A percentile compares a stretch with the other conserved stretches of the same genome.
Conservation (phyloP, 2,888 invertebrate genomes). For the Acrobasis repandana region DNA sequence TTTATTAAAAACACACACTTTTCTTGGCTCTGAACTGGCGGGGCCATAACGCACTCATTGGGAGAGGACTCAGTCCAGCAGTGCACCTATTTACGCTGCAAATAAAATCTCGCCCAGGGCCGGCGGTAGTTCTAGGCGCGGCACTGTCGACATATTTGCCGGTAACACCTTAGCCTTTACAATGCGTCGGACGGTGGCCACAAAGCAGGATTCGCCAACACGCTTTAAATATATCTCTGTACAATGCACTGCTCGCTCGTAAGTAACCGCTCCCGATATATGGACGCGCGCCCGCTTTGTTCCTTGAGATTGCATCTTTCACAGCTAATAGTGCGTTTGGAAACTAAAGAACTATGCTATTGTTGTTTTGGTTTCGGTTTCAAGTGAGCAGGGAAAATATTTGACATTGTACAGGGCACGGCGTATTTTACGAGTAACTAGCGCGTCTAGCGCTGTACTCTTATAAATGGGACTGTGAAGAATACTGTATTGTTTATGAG, state of each 20-base stretch:
- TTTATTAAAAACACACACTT: too few species aligned
- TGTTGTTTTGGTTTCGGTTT: slow-evolving; percentile 16
- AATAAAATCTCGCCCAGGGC: not conserved
- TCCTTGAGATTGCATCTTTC: slow-evolving; percentile 61
- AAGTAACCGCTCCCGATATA: slow-evolving; percentile 60
- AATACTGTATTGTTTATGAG: too few species aligned
- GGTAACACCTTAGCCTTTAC: slow-evolving; percentile 55
- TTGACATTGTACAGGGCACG: slow-evolving; percentile 1
- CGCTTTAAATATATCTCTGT: slow-evolving; percentile 63
- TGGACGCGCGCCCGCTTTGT: slow-evolving; percentile 57
- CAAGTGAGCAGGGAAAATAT: slow-evolving; percentile 1
- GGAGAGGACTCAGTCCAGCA: too few species aligned
- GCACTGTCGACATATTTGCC: not conserved
- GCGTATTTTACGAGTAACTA: not conserved
- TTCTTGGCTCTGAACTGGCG: too few species aligned
- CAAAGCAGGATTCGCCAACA: slow-evolving; percentile 59
- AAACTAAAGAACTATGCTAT: slow-evolving; percentile 27
- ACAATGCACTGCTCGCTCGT: slow-evolving; percentile 51
- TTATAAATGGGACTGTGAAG: too few species aligned
- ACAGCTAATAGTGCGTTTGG: slow-evolving; percentile 61
- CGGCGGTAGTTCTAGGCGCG: not conserved
- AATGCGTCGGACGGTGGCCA: slow-evolving; percentile 54
- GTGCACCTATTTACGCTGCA: too few species aligned
- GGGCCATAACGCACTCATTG: too few species aligned
- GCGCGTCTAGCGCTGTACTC: too few species aligned